Evolutionary conservation across 2,888 invertebrate species (phyloP), one percentile per base, ranked within the genome.

Genomic region (Diaprepes abbreviatus): DNA sequence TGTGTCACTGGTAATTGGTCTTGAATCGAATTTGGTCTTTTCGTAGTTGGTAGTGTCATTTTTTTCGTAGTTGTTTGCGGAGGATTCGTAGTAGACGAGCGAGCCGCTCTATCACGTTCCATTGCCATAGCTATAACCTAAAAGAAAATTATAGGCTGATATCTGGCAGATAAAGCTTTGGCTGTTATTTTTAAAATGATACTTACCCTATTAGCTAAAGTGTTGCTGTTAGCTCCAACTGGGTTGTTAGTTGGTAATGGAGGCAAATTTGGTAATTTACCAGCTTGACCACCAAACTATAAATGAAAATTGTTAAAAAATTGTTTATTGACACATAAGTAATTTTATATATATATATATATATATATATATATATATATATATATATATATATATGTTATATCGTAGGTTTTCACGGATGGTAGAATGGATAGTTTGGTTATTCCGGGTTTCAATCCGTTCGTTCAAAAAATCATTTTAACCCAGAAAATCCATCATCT

Each of bases 91-190:
- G 76, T 75, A 7, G 76, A 69, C 43, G 66, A 31, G 3, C 54
- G 65, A 62, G 72, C 38, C 9, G 19, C 19, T 60, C 16, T 36
- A 14, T 66, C 66, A 3, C 71, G 57, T 66, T 80, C 81, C 48
- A 79, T 76, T n/a, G 83, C 84, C 70, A 83, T 75, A 6, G 79
- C 76, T 35, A 84, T 76, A 16, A 84, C 79, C 83, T 83, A 57
- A 21, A n/a, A 59, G 10, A 55, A 4, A 28, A 28, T 35, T 17
- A 19, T 52, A 33, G 7, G 50, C 2, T 21, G 3, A 24, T 24
- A n/a, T n/a, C n/a, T n/a, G n/a, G n/a, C n/a, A n/a, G n/a, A n/a
- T n/a, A n/a, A n/a, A n/a, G n/a, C n/a, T n/a, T n/a, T n/a, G n/a
- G n/a, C n/a, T n/a, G n/a, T n/a, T n/a, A n/a, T n/a, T 5, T 24